Percentiles rank a stretch among this genome's conserved stretches.
phyloP scores from a whole-genome alignment of 2,888 invertebrate genomes.

The Melinaea marsaeus region DNA sequence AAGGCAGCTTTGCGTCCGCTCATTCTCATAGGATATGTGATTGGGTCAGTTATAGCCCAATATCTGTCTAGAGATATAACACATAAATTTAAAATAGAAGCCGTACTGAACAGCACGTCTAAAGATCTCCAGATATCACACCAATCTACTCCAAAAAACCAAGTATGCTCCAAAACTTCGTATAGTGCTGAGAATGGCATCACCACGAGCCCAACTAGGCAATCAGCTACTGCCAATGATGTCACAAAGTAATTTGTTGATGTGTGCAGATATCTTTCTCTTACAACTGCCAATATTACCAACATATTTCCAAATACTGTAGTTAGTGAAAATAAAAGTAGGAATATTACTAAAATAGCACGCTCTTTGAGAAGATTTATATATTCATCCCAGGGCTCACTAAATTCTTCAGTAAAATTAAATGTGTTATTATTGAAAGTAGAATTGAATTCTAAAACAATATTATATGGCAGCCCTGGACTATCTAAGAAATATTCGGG shows the following conservation, averaged over 20 bases:
- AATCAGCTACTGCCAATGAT: constrained; percentile 97
- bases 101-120: constrained; percentile 98
- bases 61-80: constrained; percentile 97
- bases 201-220: constrained; percentile 96
- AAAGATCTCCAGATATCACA: constrained; percentile 98
- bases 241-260: constrained; percentile 99
- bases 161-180: constrained; percentile 91
- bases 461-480: constrained; percentile 47
- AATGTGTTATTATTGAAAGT: constrained; percentile 54
- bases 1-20: constrained; percentile 90
- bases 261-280: constrained; percentile 95
- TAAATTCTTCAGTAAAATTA: constrained; percentile 51
- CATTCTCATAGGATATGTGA: constrained; percentile 97
- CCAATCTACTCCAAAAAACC: constrained; percentile 97
- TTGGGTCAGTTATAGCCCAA: constrained; percentile 99
- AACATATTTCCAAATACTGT: constrained; percentile 97
- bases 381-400: constrained; percentile 68
- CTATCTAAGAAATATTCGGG: constrained; percentile 56
- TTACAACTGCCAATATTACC: constrained; percentile 94
- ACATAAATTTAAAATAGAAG: constrained; percentile 97
- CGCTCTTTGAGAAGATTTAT: constrained; percentile 80
- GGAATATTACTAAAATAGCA: constrained; percentile 86
- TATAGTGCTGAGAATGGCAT: constrained; percentile 98
- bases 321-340: constrained; percentile 91
- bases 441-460: constrained; percentile 56